These are phyloP conservation scores for Poecilus cupreus DNA, from an alignment of 2,888 invertebrate species.

Conservation along the genomic window DNA sequence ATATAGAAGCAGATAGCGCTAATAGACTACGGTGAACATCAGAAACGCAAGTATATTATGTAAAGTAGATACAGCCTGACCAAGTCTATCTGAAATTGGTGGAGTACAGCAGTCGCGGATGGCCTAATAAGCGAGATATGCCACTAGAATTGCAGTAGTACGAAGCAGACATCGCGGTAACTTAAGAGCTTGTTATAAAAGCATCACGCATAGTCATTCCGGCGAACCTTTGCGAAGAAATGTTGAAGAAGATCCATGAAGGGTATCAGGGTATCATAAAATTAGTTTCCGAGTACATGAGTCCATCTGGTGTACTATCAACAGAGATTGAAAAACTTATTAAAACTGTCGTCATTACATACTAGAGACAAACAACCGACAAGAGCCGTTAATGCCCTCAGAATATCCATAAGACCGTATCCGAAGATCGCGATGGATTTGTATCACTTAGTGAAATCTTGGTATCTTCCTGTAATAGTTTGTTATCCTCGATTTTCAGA, in stretches of 20 bases:
- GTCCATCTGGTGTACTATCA: not conserved
- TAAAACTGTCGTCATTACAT: not conserved
- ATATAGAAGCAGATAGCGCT: too few species aligned
- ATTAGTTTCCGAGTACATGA: not conserved
- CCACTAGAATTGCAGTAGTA: too few species aligned
- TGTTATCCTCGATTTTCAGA: constrained; percentile 27
- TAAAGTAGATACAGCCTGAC: too few species aligned
- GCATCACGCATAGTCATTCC: not conserved
- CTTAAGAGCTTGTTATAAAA: not conserved
- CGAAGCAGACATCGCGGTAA: not conserved
- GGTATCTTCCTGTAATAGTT: constrained; percentile 6
- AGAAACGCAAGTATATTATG: too few species aligned
- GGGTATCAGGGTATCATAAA: not conserved
- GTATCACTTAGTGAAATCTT: not conserved
- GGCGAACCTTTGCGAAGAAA: not conserved
- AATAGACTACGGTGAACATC: too few species aligned
- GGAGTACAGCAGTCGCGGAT: too few species aligned
- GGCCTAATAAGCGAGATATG: too few species aligned
- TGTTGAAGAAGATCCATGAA: not conserved
- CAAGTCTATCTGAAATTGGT: too few species aligned
- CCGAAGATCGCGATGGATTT: constrained; percentile 33
- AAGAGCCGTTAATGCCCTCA: constrained; percentile 1
- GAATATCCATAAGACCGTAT: not conserved
- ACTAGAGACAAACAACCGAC: not conserved
- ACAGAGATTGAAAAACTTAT: not conserved